Evolutionary conservation across 2,797 vertebrate species (phyloP), one percentile per base, ranked within the genome.

Genomic region (Ciconia nigra): DNA sequence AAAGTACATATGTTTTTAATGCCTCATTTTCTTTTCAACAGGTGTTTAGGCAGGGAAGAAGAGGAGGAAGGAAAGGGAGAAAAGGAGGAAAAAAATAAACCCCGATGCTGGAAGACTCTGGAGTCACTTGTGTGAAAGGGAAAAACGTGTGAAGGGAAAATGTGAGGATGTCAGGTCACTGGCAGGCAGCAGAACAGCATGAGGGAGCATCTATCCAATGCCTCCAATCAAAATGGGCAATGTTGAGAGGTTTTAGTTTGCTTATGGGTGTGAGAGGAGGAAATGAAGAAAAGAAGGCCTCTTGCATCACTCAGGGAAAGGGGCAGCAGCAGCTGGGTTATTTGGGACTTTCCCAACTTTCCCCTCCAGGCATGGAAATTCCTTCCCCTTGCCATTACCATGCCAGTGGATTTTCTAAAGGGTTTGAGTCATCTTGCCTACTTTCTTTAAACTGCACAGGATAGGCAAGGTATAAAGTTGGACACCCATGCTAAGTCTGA

Each of bases 71-170:
- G 41, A 84, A 78, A 39, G 6, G 21, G 13, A 67, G 22, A 78
- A 87, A 59, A 63, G 2, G 10, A 66, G 24, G 18, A 4, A 57
- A 71, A 73, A 46, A 44, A 0, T 11, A 21, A 2, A 0, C 1
- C 18, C 7, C 7, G 29, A 0, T 52, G 9, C 41, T 67, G 25
- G 25, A 29, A 7, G 9, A 20, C 15, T 71, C 41, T 33, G 11
- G 25, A 63, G 13, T 55, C 18, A n/a, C 15, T 61, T 65, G 24
- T 44, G 20, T 52, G 42, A 81, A 81, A 62, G 3, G 9, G 8
- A 61, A 39, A 73, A 76, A 39, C 61, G 24, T 44, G 20, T 52
- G 42, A 81, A 81, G 58, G 3, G 9, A 7, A 61, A 39, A 73
- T 71, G 10, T 9, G 35, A 62, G 13, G 25, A 47, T 10, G 41